These are phyloP conservation scores for Erannis defoliaria DNA, from an alignment of 2,888 invertebrate genomes.

Conservation along the genomic window DNA sequence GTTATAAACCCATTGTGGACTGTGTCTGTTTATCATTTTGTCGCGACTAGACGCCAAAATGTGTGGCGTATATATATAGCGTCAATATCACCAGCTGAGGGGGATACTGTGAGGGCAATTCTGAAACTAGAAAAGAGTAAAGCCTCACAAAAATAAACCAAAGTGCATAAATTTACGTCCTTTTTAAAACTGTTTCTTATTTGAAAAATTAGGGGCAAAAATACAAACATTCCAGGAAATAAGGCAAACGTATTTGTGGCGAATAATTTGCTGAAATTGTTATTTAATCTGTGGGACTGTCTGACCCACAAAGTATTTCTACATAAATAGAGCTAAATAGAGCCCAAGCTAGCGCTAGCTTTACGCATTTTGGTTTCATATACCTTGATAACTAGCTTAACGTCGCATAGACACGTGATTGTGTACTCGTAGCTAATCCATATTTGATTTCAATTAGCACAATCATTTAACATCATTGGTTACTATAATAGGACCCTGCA, in stretches of 20 bases:
- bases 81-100: too few relatives aligned
- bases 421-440: constrained; percentile 2
- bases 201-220: neutral
- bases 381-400: constrained; percentile 2
- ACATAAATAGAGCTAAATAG: too few relatives aligned
- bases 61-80: too few relatives aligned
- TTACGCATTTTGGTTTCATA: neutral
- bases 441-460: constrained; percentile 25
- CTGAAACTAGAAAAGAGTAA: too few relatives aligned
- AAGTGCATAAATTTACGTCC: neutral
- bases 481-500: too few relatives aligned
- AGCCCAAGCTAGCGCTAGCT: neutral
- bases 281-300: neutral
- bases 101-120: too few relatives aligned
- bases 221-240: neutral
- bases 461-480: constrained; percentile 10
- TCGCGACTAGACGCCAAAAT: too few relatives aligned
- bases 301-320: too few relatives aligned
- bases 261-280: neutral
- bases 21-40: too few relatives aligned
- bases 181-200: neutral
- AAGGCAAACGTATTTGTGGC: neutral
- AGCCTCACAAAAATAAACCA: neutral
- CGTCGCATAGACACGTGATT: constrained; percentile 18
- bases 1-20: too few relatives aligned